These are phyloP conservation scores for Gandaritis pyraliata DNA, from an alignment of 2,888 invertebrate species.

Conservation along the genomic window DNA sequence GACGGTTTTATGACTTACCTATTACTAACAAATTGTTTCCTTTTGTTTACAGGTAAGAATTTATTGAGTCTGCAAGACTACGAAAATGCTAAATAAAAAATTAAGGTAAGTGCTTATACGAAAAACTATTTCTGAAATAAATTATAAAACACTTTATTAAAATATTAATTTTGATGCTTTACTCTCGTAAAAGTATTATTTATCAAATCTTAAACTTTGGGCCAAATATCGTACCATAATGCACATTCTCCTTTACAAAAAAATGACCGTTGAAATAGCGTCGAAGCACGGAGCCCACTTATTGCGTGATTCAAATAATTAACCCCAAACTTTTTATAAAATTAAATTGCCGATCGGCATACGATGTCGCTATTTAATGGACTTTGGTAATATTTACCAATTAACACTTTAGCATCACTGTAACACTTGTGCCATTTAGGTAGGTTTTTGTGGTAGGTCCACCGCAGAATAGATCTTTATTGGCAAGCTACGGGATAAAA, in stretches of 20 bases:
- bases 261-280: conserved; percentile 16
- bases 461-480: no score
- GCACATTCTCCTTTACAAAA: conserved; percentile 4
- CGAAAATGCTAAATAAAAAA: background rate
- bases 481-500: no score
- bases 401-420: conserved; percentile 4
- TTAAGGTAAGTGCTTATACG: conserved; percentile 8
- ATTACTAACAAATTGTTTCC: conserved; percentile 4
- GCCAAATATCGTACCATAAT: background rate
- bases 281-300: conserved; percentile 27
- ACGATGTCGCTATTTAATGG: conserved; percentile 18
- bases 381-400: conserved; percentile 5
- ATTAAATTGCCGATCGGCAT: conserved; percentile 33
- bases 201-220: background rate
- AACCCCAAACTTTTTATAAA: conserved; percentile 32
- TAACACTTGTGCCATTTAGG: no score
- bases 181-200: no score
- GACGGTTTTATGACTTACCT: no score
- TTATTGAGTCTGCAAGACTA: background rate
- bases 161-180: no score
- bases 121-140: no score
- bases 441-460: no score
- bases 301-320: conserved; percentile 36
- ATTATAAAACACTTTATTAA: no score
- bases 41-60: conserved; percentile 25